phyloP scores from a whole-genome alignment of 1,140 invertebrate species.

The Carposina sasakii region DNA sequence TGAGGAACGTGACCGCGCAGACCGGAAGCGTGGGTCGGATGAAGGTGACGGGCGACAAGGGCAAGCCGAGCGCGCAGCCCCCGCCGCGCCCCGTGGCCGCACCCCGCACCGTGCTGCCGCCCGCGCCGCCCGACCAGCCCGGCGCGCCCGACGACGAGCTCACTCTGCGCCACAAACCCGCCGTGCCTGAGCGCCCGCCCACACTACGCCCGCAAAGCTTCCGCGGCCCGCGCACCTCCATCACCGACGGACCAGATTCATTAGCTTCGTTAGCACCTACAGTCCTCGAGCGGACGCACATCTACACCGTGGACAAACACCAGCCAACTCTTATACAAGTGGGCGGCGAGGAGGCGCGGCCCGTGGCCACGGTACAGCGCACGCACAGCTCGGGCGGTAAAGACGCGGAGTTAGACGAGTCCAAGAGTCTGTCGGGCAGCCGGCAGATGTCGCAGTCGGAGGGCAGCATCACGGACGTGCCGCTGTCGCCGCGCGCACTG shows the following conservation, averaged over 20 bases:
- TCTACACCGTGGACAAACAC: constrained; percentile 80
- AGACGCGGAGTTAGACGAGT: constrained; percentile 49
- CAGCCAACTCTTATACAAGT: constrained; percentile 78
- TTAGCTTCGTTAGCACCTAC: constrained; percentile 59
- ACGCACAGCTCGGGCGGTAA: constrained; percentile 62
- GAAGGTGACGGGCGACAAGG: constrained; percentile 47
- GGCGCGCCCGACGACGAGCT: constrained; percentile 39
- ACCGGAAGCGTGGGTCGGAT: constrained; percentile 46
- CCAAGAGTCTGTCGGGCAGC: constrained; percentile 44
- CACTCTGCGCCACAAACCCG: constrained; percentile 74
- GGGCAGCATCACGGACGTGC: constrained; percentile 60
- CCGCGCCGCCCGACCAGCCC: neutral
- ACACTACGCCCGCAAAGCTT: constrained; percentile 77
- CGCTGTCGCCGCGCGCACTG: constrained; percentile 44
- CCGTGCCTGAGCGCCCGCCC: constrained; percentile 81
- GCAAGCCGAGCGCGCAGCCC: constrained; percentile 18
- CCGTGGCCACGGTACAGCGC: constrained; percentile 46
- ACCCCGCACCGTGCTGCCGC: constrained; percentile 67
- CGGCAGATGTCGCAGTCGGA: constrained; percentile 66
- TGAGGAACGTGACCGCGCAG: constrained; percentile 52
- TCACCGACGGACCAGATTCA: constrained; percentile 37
- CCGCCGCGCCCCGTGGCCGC: constrained; percentile 69
- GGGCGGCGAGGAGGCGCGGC: constrained; percentile 27
- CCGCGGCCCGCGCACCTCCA: constrained; percentile 45
- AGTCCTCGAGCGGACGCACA: constrained; percentile 76